Conservation (phyloP, 2,113 vertebrate species). For the Pachypanchax playfairii region DNA sequence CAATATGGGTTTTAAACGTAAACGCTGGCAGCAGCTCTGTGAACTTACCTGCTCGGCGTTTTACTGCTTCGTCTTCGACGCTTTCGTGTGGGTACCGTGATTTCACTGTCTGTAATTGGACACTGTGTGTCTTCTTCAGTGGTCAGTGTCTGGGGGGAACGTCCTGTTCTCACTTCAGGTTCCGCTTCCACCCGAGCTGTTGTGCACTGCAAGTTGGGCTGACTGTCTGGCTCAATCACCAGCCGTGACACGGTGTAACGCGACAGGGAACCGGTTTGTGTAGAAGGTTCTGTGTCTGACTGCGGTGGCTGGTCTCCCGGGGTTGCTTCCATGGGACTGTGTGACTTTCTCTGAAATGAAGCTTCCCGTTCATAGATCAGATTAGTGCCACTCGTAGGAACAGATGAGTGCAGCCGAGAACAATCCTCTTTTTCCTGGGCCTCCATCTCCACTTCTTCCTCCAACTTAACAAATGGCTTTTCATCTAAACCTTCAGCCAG, state of each 20-base stretch:
- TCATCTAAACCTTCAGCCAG: constrained; percentile 60
- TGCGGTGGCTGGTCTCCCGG: constrained; percentile 45
- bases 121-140: constrained; percentile 44
- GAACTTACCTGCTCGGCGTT: constrained; percentile 16
- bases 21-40: background rate
- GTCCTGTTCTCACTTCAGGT: constrained; percentile 10
- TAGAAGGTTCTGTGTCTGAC: constrained; percentile 10
- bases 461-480: constrained; percentile 79
- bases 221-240: constrained; percentile 80
- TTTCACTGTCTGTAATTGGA: constrained; percentile 43
- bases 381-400: constrained; percentile 16
- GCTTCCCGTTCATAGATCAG: constrained; percentile 46
- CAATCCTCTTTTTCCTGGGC: constrained; percentile 41
- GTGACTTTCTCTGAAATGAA: constrained; percentile 26
- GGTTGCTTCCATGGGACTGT: constrained; percentile 54
- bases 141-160: constrained; percentile 22
- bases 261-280: constrained; percentile 3
- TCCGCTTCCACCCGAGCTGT: constrained; percentile 43
- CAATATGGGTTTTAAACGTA: background rate
- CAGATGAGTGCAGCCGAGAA: constrained; percentile 26
- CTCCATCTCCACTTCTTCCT: constrained; percentile 74
- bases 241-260: constrained; percentile 78
- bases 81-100: constrained; percentile 8
- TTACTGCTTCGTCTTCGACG: background rate
- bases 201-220: constrained; percentile 48